Evolutionary conservation across 2,888 invertebrate species (phyloP).

Genomic region (Drosophila parthenogenetica): DNA sequence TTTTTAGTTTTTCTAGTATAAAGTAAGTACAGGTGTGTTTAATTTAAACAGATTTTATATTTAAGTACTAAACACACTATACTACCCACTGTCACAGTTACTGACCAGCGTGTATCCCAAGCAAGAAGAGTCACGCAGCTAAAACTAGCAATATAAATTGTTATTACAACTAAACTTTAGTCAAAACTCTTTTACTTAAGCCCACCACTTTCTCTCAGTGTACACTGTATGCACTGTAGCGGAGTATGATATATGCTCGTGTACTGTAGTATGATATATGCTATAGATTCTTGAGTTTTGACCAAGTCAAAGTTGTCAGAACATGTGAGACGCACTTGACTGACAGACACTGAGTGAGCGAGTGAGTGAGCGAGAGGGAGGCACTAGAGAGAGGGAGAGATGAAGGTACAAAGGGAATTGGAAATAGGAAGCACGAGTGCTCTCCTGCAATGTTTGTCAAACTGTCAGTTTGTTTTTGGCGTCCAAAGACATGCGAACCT

Average conservation of each 20-base stretch:
- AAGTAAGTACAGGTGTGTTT: too few species aligned
- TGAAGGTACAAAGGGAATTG: not conserved
- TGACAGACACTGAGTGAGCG: slow-evolving; percentile 50
- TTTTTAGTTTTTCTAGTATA: too few species aligned
- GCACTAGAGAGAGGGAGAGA: not conserved
- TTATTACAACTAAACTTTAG: too few species aligned
- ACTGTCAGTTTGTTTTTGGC: slow-evolving; percentile 29
- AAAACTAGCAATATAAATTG: too few species aligned
- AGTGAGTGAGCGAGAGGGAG: slow-evolving; percentile 2
- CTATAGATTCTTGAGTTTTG: slow-evolving; percentile 71
- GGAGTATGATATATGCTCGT: not conserved
- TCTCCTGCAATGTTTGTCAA: slow-evolving; percentile 47
- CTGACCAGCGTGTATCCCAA: too few species aligned
- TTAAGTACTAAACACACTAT: too few species aligned
- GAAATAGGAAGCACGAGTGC: slow-evolving; percentile 25
- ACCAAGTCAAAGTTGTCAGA: slow-evolving; percentile 69
- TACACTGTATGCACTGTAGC: not conserved
- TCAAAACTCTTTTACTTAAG: too few species aligned
- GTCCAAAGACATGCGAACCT: slow-evolving; percentile 9
- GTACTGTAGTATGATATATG: slow-evolving; percentile 19
- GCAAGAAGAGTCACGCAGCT: too few species aligned
- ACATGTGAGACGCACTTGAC: slow-evolving; percentile 55
- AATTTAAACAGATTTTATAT: too few species aligned
- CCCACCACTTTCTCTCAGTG: not conserved
- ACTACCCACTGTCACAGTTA: too few species aligned